Percentiles rank a stretch among this genome's conserved stretches.
These are phyloP conservation scores for Oxytorus armatus DNA, from an alignment of 2,888 invertebrate genomes.

Conservation along the genomic window DNA sequence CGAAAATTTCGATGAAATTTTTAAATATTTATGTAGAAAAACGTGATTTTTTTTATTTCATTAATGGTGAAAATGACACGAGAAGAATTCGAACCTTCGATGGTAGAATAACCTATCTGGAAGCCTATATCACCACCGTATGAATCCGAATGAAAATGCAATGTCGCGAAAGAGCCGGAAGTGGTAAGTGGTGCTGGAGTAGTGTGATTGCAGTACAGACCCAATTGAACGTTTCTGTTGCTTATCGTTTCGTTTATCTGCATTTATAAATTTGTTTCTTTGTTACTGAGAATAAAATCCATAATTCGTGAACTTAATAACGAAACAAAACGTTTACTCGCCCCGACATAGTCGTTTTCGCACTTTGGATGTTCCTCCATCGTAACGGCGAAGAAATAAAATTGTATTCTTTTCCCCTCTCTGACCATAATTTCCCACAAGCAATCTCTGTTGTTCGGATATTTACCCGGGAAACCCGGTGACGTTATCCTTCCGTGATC, in stretches of 20 bases:
- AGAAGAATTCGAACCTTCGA: constrained; percentile 87
- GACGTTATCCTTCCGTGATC: constrained; percentile 92
- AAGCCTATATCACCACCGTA: constrained; percentile 91
- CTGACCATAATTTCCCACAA: constrained; percentile 90
- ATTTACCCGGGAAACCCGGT: constrained; percentile 95
- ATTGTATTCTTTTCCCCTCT: constrained; percentile 90
- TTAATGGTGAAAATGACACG: background rate
- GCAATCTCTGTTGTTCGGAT: constrained; percentile 94
- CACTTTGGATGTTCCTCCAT: constrained; percentile 91
- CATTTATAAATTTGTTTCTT: too few relatives aligned
- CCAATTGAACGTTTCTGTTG: constrained; percentile 85
- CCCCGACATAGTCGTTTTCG: constrained; percentile 91
- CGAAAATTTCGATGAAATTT: background rate
- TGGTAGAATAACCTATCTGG: constrained; percentile 91
- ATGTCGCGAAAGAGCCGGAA: constrained; percentile 87
- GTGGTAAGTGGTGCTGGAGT: constrained; percentile 90
- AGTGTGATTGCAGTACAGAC: constrained; percentile 90
- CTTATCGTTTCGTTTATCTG: constrained; percentile 87
- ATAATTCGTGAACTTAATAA: background rate
- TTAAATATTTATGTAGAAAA: too few relatives aligned
- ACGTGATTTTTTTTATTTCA: background rate
- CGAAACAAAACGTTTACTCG: constrained; percentile 79
- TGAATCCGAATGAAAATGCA: constrained; percentile 93
- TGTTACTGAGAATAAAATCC: too few relatives aligned
- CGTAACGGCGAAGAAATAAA: constrained; percentile 92